phyloP scores from a whole-genome alignment of 1,140 invertebrate genomes.

The Patella vulgata region DNA sequence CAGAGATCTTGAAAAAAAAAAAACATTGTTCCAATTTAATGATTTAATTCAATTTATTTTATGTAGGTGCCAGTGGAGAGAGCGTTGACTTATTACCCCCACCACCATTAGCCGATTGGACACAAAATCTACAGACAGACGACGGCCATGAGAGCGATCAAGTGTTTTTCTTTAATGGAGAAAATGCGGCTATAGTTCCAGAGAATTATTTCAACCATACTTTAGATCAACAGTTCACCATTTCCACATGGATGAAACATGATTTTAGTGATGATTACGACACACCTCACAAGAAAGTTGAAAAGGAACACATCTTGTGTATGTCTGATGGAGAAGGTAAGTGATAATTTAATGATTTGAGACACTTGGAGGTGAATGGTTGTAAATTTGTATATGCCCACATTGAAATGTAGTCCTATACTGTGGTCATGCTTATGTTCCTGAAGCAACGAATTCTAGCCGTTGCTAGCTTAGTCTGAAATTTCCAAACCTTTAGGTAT shows the following conservation, averaged over 20 bases:
- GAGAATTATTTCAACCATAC: slow-evolving; percentile 70
- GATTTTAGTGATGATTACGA: slow-evolving; percentile 71
- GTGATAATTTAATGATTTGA: slow-evolving; percentile 64
- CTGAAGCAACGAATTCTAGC: too few species aligned
- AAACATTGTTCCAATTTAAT: too few species aligned
- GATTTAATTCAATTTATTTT: too few species aligned
- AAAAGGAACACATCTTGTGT: slow-evolving; percentile 95
- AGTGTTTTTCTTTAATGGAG: slow-evolving; percentile 94
- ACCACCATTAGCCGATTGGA: slow-evolving; percentile 81
- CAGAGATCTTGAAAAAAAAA: too few species aligned
- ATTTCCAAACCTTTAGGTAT: too few species aligned
- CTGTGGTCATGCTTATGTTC: not conserved
- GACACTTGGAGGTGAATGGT: not conserved
- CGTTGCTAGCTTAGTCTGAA: too few species aligned
- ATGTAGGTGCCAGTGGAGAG: slow-evolving; percentile 75
- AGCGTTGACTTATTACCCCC: slow-evolving; percentile 87
- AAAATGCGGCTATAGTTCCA: slow-evolving; percentile 79
- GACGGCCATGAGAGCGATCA: slow-evolving; percentile 90
- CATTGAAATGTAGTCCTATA: not conserved
- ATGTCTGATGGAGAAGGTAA: slow-evolving; percentile 95
- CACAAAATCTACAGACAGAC: slow-evolving; percentile 85
- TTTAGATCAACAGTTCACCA: slow-evolving; percentile 83
- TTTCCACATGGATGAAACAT: slow-evolving; percentile 94
- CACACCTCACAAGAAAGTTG: slow-evolving; percentile 77
- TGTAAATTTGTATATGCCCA: not conserved